Evolutionary conservation across 2,888 invertebrate species (phyloP), one percentile per base, ranked within the genome.

Genomic region (Amblyteles armatorius): DNA sequence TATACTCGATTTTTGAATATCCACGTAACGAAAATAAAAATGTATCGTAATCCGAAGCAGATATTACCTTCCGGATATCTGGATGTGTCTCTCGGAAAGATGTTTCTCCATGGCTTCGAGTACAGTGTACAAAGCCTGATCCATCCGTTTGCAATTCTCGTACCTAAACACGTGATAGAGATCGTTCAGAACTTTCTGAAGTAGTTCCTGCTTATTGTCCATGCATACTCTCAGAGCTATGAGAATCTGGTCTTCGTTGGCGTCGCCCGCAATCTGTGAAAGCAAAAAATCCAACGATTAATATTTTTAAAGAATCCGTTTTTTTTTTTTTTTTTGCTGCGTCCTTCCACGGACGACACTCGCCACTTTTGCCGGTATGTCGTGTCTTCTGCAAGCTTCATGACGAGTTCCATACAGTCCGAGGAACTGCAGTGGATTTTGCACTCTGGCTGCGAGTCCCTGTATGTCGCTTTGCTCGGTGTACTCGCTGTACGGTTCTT

Each of bases 71-170:
- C 97, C 97, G 72, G 97, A 97, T 91, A 99, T 99, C 94, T 99
- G 99, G 90, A 99, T 97, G 90, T 98, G 97, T 92, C 97, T 97
- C 89, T 98, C 98, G 82, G 95, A 95, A 11, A 97, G 95, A 94
- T 99, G 98, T 89, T 96, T 95, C 89, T 97, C 97, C 98, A 99
- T 99, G 0, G 98, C 98, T 91, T 97, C 96, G 60, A 99, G 95
- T 13, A 99, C 97, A 44, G 98, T 96, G 89, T 96, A 95, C 19
- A 98, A 94, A 3, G 98, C 97, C 83, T 96, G 96, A 85, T 96
- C 96, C 79, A 97, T 96, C 91, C 96, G 95, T 79, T 96, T 95
- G 94, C 97, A 97, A 89, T 96, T 97, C 92, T 98, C 98, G 92
- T 97, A 97, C 77, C 98, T 96, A 92, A 98, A 97, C 78, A 98